phyloP scores from a whole-genome alignment of 1,140 invertebrate genomes.

The Nasonia longicornis region DNA sequence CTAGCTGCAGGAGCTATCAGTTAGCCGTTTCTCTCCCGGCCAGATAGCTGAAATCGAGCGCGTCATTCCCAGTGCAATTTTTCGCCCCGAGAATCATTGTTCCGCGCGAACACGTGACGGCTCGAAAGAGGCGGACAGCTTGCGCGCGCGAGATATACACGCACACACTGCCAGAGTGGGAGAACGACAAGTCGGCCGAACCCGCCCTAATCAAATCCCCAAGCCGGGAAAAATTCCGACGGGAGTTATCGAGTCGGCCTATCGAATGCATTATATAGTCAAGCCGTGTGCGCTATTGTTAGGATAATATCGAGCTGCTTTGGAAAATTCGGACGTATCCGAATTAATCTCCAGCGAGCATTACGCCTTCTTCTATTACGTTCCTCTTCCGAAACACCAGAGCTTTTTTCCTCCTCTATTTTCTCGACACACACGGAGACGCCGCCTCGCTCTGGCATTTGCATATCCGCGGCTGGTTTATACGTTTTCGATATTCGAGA shows the following conservation, averaged over 20 bases:
- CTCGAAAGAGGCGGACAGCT: slow-evolving; percentile 24
- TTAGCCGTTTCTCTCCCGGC: neutral
- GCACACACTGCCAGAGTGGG: neutral
- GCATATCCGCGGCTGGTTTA: slow-evolving; percentile 32
- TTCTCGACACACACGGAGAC: neutral
- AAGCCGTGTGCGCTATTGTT: neutral
- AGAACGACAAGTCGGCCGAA: neutral
- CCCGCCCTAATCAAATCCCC: slow-evolving; percentile 36
- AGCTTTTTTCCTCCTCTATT: slow-evolving; percentile 3
- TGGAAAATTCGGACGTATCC: neutral
- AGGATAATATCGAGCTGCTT: neutral
- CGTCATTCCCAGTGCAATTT: slow-evolving; percentile 13
- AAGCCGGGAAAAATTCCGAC: neutral
- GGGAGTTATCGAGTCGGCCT: neutral
- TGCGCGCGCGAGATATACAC: slow-evolving; percentile 5
- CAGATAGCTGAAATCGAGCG: neutral
- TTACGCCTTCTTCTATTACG: neutral
- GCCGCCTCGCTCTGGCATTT: neutral
- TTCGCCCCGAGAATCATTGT: slow-evolving; percentile 6
- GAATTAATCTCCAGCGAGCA: neutral
- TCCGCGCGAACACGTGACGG: neutral
- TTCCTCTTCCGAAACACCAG: neutral
- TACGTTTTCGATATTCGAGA: slow-evolving; percentile 40
- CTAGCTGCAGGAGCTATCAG: neutral
- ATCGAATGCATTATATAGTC: neutral